Evolutionary conservation across 2,113 vertebrate genomes (phyloP).

Genomic region (Athene noctua): DNA sequence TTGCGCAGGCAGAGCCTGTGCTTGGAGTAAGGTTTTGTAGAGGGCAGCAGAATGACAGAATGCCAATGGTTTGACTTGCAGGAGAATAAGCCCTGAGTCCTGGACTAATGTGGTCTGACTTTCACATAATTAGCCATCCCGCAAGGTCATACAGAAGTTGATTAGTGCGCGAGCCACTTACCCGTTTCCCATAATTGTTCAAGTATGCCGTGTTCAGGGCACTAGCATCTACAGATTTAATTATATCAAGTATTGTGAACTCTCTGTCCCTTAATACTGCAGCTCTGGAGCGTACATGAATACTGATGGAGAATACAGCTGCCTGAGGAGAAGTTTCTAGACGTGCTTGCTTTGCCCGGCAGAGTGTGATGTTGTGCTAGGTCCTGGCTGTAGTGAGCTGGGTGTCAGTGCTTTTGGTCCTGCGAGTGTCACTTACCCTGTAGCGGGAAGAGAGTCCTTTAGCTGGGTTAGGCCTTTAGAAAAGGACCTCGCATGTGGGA

Average conservation of each 20-base stretch:
- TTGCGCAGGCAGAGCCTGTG: background rate
- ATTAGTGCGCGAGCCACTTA: background rate
- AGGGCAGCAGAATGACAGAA: background rate
- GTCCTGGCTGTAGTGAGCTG: background rate
- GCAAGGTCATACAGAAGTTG: background rate
- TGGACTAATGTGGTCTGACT: background rate
- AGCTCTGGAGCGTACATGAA: background rate
- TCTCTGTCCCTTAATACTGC: background rate
- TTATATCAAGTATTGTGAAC: background rate
- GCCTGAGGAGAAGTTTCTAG: background rate
- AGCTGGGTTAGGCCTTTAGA: background rate
- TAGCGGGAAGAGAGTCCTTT: accelerated
- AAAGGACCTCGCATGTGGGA: accelerated
- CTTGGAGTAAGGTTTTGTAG: accelerated
- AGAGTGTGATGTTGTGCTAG: background rate
- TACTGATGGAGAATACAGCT: background rate
- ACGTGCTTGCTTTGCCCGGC: accelerated
- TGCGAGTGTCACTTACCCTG: accelerated
- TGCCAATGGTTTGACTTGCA: accelerated
- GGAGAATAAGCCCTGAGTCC: background rate
- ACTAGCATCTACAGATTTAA: background rate
- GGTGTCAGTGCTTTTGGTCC: accelerated
- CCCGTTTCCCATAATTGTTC: background rate
- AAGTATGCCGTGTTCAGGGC: background rate
- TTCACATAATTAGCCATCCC: background rate